Base-by-base conservation (phyloP, 53 echinoderm and acorn worm species). In the Hippasteria phrygiana region DNA sequence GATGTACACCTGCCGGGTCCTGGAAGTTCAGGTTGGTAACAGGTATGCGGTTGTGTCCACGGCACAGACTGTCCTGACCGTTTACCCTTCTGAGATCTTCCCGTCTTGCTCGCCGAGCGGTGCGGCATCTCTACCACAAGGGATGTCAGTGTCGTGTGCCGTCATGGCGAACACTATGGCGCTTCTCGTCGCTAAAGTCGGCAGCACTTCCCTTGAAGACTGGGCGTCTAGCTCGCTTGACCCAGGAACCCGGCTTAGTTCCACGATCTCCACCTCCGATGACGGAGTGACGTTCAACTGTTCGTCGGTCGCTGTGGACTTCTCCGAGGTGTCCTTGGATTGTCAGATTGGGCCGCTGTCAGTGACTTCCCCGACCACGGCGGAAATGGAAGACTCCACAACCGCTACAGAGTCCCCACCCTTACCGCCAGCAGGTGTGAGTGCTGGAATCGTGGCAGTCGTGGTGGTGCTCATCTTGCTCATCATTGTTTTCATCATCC, bases 321-420 rank as follows among this genome's bases (percentile, higher is more conserved):
- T 70, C 54, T 50, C 85, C 22, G 71, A 66, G 2, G 71, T 71
- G 29, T n/a, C 71, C 36, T 38, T 85, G 14, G 36, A 20, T 45
- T 85, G 85, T 22, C 71, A 53, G 54, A 85, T 85, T 20, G 85
- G 85, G 1, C 85, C 85, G 5, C 85, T 85, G 70, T 85, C 85
- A 1, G 85, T 85, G 13, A 20, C 71, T 5, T 36, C 50, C 16
- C 53, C 53, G 36, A 70, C 71, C 11, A 69, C 78, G n/a, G 39
- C 50, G 34, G 26, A 13, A 17, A 16, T 20, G 36, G 33, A 32
- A 22, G 20, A 10, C 36, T 10, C 28, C 35, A 43, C 43, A 27
- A 65, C 64, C 16, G 27, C 8, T 50, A 36, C 62, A 14, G 41
- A 48, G 24, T 38, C 79, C 26, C 33, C 79, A 41, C 16, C 75